These are phyloP conservation scores for Chauna torquata DNA, from an alignment of 2,113 vertebrate species.

Conservation along the genomic window DNA sequence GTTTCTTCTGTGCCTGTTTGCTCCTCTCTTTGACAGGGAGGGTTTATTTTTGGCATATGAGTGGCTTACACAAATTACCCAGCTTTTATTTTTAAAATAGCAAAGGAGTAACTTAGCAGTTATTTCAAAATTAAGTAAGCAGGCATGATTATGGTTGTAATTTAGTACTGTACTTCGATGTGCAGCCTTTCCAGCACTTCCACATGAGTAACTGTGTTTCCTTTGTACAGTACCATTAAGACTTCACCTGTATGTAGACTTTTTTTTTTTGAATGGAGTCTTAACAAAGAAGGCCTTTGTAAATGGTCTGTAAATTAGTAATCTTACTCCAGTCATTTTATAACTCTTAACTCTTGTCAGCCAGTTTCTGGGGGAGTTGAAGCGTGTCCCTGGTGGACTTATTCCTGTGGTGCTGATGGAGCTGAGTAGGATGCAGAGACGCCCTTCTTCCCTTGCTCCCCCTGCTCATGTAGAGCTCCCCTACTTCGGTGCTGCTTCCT, in stretches of 20 bases:
- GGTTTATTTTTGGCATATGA: background rate
- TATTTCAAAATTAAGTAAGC: background rate
- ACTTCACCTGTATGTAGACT: background rate
- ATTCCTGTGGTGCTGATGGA: background rate
- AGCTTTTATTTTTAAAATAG: background rate
- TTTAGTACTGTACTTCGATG: background rate
- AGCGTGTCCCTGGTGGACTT: background rate
- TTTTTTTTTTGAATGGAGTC: background rate
- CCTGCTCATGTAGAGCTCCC: background rate
- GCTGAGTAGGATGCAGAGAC: background rate
- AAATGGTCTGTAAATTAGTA: background rate
- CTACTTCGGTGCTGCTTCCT: background rate
- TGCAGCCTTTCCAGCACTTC: background rate
- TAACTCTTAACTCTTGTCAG: background rate
- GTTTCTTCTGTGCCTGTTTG: background rate
- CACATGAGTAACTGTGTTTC: background rate
- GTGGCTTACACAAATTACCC: background rate
- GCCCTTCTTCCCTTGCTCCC: background rate
- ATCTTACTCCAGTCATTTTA: background rate
- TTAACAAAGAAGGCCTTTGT: background rate
- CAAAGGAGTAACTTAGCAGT: background rate
- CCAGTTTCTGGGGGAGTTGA: background rate
- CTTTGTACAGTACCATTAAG: background rate
- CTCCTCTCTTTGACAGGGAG: background rate
- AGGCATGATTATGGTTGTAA: background rate